Conservation (phyloP, 1,140 invertebrate species). For the Drosophila arawakana region DNA sequence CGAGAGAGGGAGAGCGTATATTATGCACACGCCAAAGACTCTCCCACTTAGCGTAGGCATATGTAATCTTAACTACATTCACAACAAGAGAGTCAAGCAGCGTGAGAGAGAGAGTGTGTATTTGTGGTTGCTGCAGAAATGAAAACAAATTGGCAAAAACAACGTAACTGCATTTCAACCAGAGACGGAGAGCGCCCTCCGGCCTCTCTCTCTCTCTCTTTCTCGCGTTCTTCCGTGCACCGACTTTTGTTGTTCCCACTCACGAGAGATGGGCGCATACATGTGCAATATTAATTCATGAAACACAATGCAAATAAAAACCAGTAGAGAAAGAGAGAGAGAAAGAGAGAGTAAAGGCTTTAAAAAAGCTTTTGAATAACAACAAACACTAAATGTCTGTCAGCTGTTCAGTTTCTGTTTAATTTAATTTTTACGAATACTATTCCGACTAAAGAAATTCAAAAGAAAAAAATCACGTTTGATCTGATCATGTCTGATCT, state of each 20-base stretch:
- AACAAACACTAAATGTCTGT: slow-evolving; percentile 1
- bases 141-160: slow-evolving; percentile 35
- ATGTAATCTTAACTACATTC: no score
- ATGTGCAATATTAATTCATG: slow-evolving; percentile 69
- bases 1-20: slow-evolving; percentile 27
- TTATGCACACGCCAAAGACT: background rate
- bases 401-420: background rate
- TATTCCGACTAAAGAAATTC: no score
- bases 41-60: no score
- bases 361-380: background rate
- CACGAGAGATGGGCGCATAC: background rate
- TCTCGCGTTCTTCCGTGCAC: background rate
- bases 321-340: background rate
- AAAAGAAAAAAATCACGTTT: no score
- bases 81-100: background rate
- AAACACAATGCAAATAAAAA: slow-evolving; percentile 41
- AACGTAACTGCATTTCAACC: slow-evolving; percentile 24
- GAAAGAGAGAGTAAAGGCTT: background rate
- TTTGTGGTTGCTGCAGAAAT: slow-evolving; percentile 58
- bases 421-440: no score
- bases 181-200: slow-evolving; percentile 22
- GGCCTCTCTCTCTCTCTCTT: background rate
- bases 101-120: slow-evolving; percentile 3
- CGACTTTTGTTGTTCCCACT: no score
- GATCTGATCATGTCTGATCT: no score